Evolutionary conservation across 2,888 invertebrate species (phyloP), one percentile per base, ranked within the genome.

Genomic region (Dasysyrphus albostriatus): DNA sequence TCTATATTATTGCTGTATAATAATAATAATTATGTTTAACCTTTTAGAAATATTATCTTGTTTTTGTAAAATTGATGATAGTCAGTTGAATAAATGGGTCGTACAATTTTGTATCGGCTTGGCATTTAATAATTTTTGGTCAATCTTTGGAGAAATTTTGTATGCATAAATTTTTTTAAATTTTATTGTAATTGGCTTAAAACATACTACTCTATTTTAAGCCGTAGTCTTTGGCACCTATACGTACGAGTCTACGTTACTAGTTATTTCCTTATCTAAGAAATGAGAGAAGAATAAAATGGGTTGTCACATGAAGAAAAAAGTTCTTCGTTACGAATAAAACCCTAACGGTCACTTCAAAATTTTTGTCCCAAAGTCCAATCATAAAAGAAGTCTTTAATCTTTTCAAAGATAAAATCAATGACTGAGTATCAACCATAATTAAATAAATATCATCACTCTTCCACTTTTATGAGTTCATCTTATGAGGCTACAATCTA

Each of bases 401-500:
- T 37, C 16, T 16, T 16, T 16, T 0, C 6, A 32, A 42, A 56
- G 24, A 24, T 58, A 19, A 32, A 56, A 59, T 74, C 69, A 56
- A 63, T 78, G 73, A 61, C 47, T 10, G 39, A 39, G 42, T 49
- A 83, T 79, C 56, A 83, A 56, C 59, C 24, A 24, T n/a, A n/a
- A n/a, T 24, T 24, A 3, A 24, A 24, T 24, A 24, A 24, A 24
- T 24, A 24, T 24, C 24, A 24, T 24, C 1, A 56, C 76, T 77
- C 65, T 67, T 84, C 73, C 39, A 59, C 51, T 84, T 80, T 47
- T 56, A 77, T 67, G 24, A 59, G 76, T 58, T 76, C 72, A 80
- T 72, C 59, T 80, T 47, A 80, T 58, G 6, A 24, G 32, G 72
- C 65, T 32, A 24, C 24, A 3, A 24, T 24, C 24, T 24, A 51